Conservation (phyloP, 2,888 invertebrate genomes). For the Artemia sinica region DNA sequence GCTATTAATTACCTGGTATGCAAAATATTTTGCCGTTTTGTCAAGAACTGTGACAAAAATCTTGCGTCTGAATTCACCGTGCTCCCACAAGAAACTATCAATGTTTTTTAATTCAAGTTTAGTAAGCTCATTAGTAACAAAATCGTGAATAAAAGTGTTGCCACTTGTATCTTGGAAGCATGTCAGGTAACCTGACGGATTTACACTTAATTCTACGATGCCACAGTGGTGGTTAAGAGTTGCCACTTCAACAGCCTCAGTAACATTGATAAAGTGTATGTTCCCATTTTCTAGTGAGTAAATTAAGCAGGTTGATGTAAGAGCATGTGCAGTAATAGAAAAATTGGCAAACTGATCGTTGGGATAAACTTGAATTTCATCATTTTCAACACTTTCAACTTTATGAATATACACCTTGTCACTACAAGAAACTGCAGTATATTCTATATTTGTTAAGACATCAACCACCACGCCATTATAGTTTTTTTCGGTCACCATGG, state of each 20-base stretch:
- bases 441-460: background rate
- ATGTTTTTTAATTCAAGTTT: background rate
- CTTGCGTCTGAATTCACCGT: background rate
- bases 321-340: background rate
- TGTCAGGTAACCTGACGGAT: background rate
- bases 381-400: constrained; percentile 17
- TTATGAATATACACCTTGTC: background rate
- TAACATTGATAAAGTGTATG: background rate
- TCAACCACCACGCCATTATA: background rate
- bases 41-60: background rate
- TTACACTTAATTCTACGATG: background rate
- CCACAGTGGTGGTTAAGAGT: constrained; percentile 1
- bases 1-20: background rate
- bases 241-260: background rate
- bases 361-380: background rate
- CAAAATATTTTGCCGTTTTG: background rate
- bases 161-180: background rate
- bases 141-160: background rate
- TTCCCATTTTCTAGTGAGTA: background rate
- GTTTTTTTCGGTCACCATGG: background rate
- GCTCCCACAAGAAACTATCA: background rate
- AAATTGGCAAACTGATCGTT: background rate
- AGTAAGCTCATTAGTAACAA: background rate
- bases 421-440: background rate
- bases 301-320: background rate